Evolutionary conservation across 2,113 vertebrate species (phyloP), one percentile per base, ranked within the genome.

Genomic region (Mola mola): DNA sequence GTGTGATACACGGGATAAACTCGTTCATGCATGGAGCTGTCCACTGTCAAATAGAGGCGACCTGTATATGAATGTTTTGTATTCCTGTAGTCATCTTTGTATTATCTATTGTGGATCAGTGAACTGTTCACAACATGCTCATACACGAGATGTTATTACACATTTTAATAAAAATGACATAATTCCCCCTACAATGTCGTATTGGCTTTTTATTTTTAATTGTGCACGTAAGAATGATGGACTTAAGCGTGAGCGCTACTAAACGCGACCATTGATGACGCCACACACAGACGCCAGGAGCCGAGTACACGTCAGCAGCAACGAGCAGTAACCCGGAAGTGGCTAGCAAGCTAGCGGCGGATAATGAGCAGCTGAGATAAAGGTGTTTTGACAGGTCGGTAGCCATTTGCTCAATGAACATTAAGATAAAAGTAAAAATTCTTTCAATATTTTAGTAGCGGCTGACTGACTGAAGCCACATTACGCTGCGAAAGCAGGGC

Each of bases 301-400:
- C 20, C 6, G 4, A 5, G 66, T 8, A 67, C 84, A 87, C 82
- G 84, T 90, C 85, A 79, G 55, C 28, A 20, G 8, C 60, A 72
- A 21, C 33, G 42, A 47, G 59, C 11, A 3, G 34, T 36, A 79
- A 86, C 65, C 78, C 73, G 90, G 88, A 91, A 90, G 89, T 83
- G 36, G 81, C 57, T 76, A 64, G 26, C 20, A 29, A 69, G 75
- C 73, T 66, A 80, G 66, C 56, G 20, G 25, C 73, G 68, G 75
- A 87, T 49, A 41, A 92, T 90, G 90, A 86, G 66, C 72, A 64
- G 72, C 76, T 81, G 83, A 87, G 48, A 41, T 2, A 19, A 17
- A 41, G 21, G 26, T 6, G 19, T 59, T 68, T 80, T 62, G 57
- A 71, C 81, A 88, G 86, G 82, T 82, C 15, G 5, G 81, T 85